Conservation (phyloP, 2,113 vertebrate genomes). For the Trochalopteron elliotii region DNA sequence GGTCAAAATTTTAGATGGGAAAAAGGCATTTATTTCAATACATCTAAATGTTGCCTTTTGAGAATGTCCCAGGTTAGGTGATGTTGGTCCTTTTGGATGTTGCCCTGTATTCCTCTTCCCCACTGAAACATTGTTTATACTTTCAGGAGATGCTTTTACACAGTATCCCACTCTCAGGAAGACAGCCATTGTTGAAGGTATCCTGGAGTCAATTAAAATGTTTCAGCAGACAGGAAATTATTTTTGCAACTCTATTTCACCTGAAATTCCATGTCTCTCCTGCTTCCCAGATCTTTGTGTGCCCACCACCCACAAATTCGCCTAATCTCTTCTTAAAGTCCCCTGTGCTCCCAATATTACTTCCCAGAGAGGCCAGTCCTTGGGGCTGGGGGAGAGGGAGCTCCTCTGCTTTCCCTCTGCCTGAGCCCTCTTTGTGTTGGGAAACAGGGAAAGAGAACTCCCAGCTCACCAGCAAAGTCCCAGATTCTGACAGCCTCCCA, state of each 20-base stretch:
- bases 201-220: not conserved
- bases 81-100: not conserved
- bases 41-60: not conserved
- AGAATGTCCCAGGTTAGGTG: not conserved
- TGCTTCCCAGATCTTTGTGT: not conserved
- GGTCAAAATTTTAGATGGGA: not conserved
- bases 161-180: accelerated
- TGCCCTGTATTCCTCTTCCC: not conserved
- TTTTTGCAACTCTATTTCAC: not conserved
- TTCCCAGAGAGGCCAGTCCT: not conserved
- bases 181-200: not conserved
- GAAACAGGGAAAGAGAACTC: not conserved
- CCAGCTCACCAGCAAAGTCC: not conserved
- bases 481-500: accelerated
- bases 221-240: not conserved
- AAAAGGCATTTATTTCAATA: not conserved
- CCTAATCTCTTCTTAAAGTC: not conserved
- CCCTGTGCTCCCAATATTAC: accelerated
- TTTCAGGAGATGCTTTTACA: not conserved
- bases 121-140: not conserved
- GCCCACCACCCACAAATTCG: not conserved
- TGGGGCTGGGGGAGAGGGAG: not conserved
- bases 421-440: not conserved
- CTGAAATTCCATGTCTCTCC: not conserved
- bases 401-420: not conserved